Conservation (phyloP, 2,797 vertebrate species). For the Crocidura indochinensis region DNA sequence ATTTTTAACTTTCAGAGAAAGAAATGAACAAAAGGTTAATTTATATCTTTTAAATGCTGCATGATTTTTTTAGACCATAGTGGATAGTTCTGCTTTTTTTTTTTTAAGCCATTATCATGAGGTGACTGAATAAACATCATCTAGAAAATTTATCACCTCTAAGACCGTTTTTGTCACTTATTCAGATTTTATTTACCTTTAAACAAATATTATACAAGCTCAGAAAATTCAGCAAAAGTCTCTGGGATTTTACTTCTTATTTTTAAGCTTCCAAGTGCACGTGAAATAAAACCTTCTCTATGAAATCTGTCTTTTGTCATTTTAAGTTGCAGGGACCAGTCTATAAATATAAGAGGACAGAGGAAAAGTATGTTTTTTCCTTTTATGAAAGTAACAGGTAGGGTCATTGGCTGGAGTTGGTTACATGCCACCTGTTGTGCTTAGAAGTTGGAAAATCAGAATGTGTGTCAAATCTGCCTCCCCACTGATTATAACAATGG, state of each 20-base stretch:
- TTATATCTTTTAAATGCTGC: not conserved
- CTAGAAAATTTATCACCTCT: not conserved
- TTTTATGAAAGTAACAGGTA: not conserved
- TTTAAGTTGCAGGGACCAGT: slow-evolving; percentile 4
- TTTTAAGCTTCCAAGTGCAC: not conserved
- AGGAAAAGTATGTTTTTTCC: not conserved
- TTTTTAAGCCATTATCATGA: not conserved
- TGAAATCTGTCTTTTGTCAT: slow-evolving; percentile 5
- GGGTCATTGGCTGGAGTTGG: not conserved
- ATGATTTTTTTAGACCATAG: not conserved
- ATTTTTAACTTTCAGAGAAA: not conserved
- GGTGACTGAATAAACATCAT: not conserved
- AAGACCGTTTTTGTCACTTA: not conserved
- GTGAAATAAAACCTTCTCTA: not conserved
- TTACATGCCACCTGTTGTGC: not conserved
- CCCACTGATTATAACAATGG: not conserved
- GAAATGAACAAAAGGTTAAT: slow-evolving; percentile 1
- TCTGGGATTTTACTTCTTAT: slow-evolving; percentile 27
- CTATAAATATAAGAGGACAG: not conserved
- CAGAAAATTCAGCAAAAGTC: not conserved
- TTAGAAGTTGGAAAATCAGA: not conserved
- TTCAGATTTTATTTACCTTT: not conserved
- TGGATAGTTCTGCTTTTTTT: not conserved
- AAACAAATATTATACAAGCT: slow-evolving; percentile 8
- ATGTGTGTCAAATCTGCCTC: not conserved